Base-by-base conservation (phyloP, 2,888 invertebrate species). In the Drosophila atripex region DNA sequence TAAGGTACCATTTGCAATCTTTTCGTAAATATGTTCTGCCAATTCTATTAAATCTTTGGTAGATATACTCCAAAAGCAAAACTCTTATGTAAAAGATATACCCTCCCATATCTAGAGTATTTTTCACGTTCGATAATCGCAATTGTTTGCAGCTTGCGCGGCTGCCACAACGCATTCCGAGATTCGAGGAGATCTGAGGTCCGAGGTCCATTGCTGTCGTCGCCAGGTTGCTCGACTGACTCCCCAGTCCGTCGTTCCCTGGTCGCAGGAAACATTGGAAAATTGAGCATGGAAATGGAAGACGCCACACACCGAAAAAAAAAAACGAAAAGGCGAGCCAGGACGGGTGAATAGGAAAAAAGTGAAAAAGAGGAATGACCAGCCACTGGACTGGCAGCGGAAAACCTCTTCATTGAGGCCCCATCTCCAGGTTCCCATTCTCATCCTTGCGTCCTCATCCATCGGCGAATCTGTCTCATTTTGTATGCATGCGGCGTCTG, bases 221-320 rank as follows among this genome's bases (percentile, higher is more conserved):
- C 51, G 63, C 47, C 47, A 52, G 73, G 83, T 58, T 65, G 77
- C 47, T 59, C 61, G 65, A 11, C 69, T 56, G 61, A 57, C 64
- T 63, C 39, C 18, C 1, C 7, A 18, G 39, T 41, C 39, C 18
- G 18, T 8, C 16, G 39, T 35, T 35, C 35, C 2, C 72, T 80
- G 84, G 77, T 71, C 85, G 86, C 88, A 82, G 88, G 80, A 82
- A 82, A 86, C 88, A 88, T 86, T 82, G 80, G 87, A 80, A 82
- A 88, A 82, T 88, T 80, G 80, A 88, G 88, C 80, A 80, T 80
- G 80, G 80, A 80, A 80, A 80, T 80, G 87, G 88, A 86, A 84
- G 88, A 86, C 84, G 86, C 76, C 70, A 70, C 64, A 58, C 59
- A 58, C 58, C 28, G 43, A 70, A 70, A 50, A 39, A 25, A 54